Base-by-base conservation (phyloP, 2,797 vertebrate genomes). In the Dromococcyx pavoninus region DNA sequence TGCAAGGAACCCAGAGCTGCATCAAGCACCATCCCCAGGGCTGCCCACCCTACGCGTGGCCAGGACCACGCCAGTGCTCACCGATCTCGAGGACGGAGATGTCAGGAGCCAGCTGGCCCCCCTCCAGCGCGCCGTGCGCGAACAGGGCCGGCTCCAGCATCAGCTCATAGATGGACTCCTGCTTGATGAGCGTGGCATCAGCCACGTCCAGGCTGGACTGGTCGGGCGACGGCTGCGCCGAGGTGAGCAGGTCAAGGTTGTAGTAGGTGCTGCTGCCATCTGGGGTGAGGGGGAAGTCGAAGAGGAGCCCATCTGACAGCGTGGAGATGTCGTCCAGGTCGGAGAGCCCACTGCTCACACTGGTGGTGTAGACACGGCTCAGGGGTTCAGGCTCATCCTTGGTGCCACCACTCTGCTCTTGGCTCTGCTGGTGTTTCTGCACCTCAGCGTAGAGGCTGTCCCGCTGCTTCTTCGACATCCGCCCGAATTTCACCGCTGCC, bases 401-500 rank as follows among this genome's bases (percentile, higher is more conserved):
- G 92, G 94, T 0, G 27, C 76, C 4, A 2, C 97, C 0, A 17
- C 86, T 86, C 51, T 98, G 97, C 92, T 99, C 98, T 96, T 98
- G 98, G 73, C 97, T 98, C 97, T 98, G 98, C 92, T 99, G 99
- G 96, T 99, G 99, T 85, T 98, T 99, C 98, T 99, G 98, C 74
- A 99, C 99, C 97, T 99, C 99, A 0, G 99, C 99, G 0, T 99
- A 99, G 54, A 99, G 98, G 94, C 98, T 99, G 98, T 99, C 99
- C 3, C 99, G 98, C 96, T 99, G 99, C 96, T 99, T 99, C 97
- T 99, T 99, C 8, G 99, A 99, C 99, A 99, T 99, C 69, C 99
- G 98, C 50, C 99, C 99, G 6, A 99, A 99, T 94, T 99, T 99
- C 91, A 99, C 99, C 8, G 99, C 99, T 99, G 96, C 25, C 67